phyloP scores from a whole-genome alignment of 2,797 vertebrate genomes.

The Ficedula albicollis region DNA sequence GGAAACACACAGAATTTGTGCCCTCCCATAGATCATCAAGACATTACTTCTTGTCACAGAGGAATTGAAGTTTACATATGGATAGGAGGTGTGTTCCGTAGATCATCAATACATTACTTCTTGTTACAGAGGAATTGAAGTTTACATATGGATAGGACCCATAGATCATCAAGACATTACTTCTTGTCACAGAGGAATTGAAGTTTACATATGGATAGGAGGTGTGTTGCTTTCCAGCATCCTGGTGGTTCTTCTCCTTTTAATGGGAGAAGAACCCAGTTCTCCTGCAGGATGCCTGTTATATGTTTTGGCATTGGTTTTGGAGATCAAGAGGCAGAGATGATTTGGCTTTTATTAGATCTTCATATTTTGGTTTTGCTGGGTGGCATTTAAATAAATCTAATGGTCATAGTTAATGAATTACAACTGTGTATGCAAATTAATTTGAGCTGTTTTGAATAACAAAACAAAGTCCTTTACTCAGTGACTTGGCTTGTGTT shows the following conservation, averaged over 20 bases:
- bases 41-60: neutral
- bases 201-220: neutral
- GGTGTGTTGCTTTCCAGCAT: neutral
- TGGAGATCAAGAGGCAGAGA: neutral
- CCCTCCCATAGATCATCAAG: neutral
- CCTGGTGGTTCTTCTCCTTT: neutral
- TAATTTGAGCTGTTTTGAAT: slow-evolving; percentile 39
- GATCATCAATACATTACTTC: neutral
- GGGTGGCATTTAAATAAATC: slow-evolving; percentile 8
- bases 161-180: neutral
- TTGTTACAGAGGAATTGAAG: neutral
- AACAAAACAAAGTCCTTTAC: neutral
- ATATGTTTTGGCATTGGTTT: neutral
- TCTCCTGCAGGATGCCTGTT: neutral
- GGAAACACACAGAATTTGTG: neutral
- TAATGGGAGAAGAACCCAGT: neutral
- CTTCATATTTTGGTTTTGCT: neutral
- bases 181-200: neutral
- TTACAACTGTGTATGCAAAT: slow-evolving; percentile 20
- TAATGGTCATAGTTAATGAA: slow-evolving; percentile 10
- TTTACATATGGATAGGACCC: neutral
- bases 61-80: neutral
- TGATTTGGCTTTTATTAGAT: neutral
- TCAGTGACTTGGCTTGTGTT: neutral
- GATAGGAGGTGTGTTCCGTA: neutral